A percentile compares a stretch with the other conserved stretches of the same genome.
phyloP scores from a whole-genome alignment of 2,888 invertebrate genomes.

The Metellina segmentata region DNA sequence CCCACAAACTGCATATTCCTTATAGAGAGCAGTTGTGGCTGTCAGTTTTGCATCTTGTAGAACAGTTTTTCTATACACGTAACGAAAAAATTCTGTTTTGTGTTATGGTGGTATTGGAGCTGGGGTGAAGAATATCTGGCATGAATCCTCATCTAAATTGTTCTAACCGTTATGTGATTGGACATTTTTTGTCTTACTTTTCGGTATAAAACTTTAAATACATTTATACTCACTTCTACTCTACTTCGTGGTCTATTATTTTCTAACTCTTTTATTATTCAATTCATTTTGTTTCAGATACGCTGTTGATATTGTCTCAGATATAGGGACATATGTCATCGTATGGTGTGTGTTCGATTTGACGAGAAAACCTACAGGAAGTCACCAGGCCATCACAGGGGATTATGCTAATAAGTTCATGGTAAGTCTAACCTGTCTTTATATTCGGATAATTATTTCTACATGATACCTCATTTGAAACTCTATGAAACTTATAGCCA shows the following conservation, averaged over 20 bases:
- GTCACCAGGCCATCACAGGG: conserved; percentile 75
- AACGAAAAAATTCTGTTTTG: no score
- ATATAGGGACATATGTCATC: conserved; percentile 81
- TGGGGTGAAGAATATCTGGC: no score
- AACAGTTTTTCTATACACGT: no score
- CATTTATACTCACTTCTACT: neutral
- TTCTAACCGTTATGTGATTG: no score
- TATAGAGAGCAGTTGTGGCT: no score
- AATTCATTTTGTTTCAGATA: conserved; percentile 79
- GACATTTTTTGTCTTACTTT: no score
- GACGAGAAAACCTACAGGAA: conserved; percentile 40
- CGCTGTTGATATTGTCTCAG: conserved; percentile 81
- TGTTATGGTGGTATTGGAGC: no score
- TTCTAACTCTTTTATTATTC: conserved; percentile 58
- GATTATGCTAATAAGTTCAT: conserved; percentile 78
- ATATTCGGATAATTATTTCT: neutral
- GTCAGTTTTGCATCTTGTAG: no score
- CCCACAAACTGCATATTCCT: no score
- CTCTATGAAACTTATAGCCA: neutral
- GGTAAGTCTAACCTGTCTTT: conserved; percentile 67
- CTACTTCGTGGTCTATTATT: neutral
- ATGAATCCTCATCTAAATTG: no score
- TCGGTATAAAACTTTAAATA: no score
- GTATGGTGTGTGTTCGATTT: conserved; percentile 79
- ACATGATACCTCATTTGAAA: neutral